phyloP scores from a whole-genome alignment of 2,113 vertebrate species.

The Xiphorhynchus elegans region DNA sequence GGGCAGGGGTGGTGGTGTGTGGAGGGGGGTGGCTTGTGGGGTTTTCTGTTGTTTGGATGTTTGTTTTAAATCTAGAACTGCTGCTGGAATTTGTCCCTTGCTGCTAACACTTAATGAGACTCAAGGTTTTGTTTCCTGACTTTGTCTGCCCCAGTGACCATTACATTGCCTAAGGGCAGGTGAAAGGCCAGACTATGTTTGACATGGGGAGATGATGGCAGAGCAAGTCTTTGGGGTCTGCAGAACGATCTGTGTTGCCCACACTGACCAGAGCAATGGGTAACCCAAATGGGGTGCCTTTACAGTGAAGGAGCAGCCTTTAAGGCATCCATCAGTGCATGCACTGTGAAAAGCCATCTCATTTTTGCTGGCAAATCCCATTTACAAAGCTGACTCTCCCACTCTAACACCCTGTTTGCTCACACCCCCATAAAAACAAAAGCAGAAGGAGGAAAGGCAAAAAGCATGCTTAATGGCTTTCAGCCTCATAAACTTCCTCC shows the following conservation, averaged over 20 bases:
- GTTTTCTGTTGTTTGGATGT: neutral
- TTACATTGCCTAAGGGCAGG: neutral
- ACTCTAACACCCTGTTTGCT: neutral
- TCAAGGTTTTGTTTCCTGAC: neutral
- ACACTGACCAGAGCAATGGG: rapidly evolving
- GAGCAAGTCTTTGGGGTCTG: neutral
- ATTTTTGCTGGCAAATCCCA: neutral
- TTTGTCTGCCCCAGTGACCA: neutral
- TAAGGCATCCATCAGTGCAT: neutral
- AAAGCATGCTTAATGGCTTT: neutral
- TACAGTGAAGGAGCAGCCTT: neutral
- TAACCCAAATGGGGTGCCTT: neutral
- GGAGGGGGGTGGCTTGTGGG: neutral
- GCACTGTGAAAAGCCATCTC: neutral
- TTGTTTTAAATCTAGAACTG: neutral
- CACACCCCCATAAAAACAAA: neutral
- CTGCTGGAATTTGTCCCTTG: neutral
- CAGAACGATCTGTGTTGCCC: neutral
- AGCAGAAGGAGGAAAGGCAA: neutral
- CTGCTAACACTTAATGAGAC: neutral
- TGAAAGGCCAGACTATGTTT: neutral
- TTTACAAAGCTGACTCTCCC: neutral
- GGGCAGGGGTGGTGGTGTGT: rapidly evolving
- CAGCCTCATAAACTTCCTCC: neutral
- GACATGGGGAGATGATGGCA: neutral